Base-by-base conservation (phyloP, 2,888 invertebrate species). In the Drosophila kuntzei region DNA sequence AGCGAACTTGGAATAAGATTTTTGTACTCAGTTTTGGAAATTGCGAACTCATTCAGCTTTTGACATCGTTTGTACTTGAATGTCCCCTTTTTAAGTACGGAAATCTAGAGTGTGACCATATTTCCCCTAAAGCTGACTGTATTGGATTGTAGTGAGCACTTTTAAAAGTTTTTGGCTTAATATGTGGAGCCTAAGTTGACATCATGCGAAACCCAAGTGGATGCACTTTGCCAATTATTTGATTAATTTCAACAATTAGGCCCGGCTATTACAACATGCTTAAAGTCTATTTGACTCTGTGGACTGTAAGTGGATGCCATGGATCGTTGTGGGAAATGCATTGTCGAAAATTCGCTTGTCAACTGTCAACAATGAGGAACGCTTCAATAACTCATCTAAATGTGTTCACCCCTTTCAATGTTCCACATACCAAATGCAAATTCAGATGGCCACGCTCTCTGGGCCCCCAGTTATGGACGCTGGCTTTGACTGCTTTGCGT, bases 401-500 rank as follows among this genome's bases (percentile, higher is more conserved):
- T 64, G 34, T 58, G 74, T 50, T 65, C 62, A 72, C 62, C 73
- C 62, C 67, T 61, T 70, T 71, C 54, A 22, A 32, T 53, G 54
- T 70, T 22, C 71, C 55, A 55, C 66, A 62, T 62, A 37, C 43
- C 62, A 39, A 63, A 73, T 68, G 73, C 59, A 68, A 73, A 72
- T 72, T 59, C 43, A 32, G 29, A 32, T 55, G 59, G 73, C 59
- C 51, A 49, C 50, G 60, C 58, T 68, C 47, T 60, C 41, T 67
- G 61, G 43, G 71, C 59, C 55, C 34, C 14, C 44, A 34, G 55
- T 41, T 53, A 37, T 54, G 59, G 37, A 29, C 44, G 11, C 43
- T 22, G 63, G 36, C 58, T 70, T 41, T 44, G 61, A 64, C 86
- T 83, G 86, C 54, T 84, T 84, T 84, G 83, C 86, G 86, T 86